phyloP scores from a whole-genome alignment of 2,888 invertebrate genomes.

The Yponomeuta sedellus region DNA sequence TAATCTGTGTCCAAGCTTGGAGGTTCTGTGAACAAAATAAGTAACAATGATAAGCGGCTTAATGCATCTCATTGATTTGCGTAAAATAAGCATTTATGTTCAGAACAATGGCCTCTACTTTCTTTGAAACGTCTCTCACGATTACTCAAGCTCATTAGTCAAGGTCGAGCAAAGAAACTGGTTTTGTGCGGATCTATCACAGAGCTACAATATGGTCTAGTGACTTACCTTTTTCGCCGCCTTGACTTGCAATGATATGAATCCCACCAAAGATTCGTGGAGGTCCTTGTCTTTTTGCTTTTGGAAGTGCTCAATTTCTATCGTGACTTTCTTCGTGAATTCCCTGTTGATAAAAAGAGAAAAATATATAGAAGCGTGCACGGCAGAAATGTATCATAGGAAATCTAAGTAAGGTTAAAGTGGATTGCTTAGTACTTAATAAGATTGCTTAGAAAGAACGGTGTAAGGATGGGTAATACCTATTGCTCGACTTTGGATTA shows the following conservation, averaged over 20 bases:
- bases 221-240: slow-evolving; percentile 81
- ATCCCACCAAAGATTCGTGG: slow-evolving; percentile 81
- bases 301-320: slow-evolving; percentile 84
- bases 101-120: no score
- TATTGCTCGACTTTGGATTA: no score
- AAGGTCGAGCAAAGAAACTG: no score
- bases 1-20: slow-evolving; percentile 86
- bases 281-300: slow-evolving; percentile 83
- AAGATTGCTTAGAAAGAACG: no score
- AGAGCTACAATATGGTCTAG: background rate
- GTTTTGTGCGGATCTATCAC: no score
- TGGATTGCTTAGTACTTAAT: no score
- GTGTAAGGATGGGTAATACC: no score
- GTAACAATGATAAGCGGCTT: background rate
- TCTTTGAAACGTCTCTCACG: no score
- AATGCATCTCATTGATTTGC: no score
- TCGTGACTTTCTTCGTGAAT: slow-evolving; percentile 80
- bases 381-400: background rate
- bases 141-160: no score
- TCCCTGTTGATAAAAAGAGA: slow-evolving; percentile 65
- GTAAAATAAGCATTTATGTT: no score
- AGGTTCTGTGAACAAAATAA: slow-evolving; percentile 73
- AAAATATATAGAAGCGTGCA: background rate
- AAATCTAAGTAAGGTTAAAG: no score
- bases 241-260: slow-evolving; percentile 83